Evolutionary conservation across 2,888 invertebrate genomes (phyloP).

Genomic region (Poecilus cupreus): DNA sequence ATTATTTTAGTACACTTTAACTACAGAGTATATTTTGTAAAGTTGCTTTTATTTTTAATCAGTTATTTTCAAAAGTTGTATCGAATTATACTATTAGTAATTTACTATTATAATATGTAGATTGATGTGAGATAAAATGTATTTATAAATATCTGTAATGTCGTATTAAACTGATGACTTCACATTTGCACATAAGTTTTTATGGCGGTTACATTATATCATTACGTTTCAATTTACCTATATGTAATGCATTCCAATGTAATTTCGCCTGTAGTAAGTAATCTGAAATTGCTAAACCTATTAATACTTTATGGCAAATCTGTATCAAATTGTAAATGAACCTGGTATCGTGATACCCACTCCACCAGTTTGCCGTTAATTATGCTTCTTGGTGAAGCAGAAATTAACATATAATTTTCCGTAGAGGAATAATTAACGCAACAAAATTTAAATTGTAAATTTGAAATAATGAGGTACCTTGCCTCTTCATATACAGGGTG

Average conservation of each 20-base stretch:
- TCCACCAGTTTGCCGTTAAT: neutral
- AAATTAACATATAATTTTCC: conserved; percentile 27
- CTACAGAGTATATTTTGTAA: no score
- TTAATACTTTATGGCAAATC: neutral
- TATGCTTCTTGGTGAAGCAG: neutral
- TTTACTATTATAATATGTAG: no score
- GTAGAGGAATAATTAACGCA: conserved; percentile 19
- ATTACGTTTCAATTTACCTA: neutral
- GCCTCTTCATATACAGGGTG: no score
- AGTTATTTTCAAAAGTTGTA: no score
- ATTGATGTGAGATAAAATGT: no score
- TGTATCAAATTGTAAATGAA: conserved; percentile 27
- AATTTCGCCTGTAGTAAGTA: neutral
- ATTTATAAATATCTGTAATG: no score
- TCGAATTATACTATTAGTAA: no score
- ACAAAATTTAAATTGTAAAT: conserved; percentile 37
- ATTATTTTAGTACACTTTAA: no score
- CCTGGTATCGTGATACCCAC: neutral
- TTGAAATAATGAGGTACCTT: neutral
- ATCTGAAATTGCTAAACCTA: neutral
- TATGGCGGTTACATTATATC: neutral
- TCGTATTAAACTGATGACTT: neutral
- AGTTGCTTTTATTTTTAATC: no score
- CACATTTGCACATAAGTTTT: neutral
- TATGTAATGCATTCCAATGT: neutral